Evolutionary conservation across 1,140 invertebrate species (phyloP).

Genomic region (Dufourea novaeangliae): DNA sequence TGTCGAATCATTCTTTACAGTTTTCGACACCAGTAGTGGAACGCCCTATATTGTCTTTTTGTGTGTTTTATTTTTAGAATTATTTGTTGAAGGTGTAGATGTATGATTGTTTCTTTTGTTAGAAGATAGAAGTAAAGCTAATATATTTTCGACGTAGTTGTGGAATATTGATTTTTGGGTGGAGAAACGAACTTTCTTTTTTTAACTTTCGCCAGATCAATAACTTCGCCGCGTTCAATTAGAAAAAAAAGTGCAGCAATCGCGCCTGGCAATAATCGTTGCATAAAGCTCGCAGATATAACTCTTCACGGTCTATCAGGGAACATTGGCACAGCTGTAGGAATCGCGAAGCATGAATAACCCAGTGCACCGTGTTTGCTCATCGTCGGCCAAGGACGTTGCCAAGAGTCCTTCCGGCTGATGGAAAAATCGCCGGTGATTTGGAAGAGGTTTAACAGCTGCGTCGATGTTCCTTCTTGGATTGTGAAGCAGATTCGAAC

Average conservation of each 20-base stretch:
- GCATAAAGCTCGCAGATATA: slow-evolving; percentile 15
- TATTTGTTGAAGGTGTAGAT: no score
- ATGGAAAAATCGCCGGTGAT: slow-evolving; percentile 41
- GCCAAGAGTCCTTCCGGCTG: slow-evolving; percentile 41
- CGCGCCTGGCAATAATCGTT: slow-evolving; percentile 32
- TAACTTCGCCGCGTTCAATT: not conserved
- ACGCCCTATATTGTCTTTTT: no score
- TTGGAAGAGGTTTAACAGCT: slow-evolving; percentile 35
- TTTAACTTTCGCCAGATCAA: no score
- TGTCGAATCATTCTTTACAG: no score
- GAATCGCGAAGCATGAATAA: slow-evolving; percentile 37
- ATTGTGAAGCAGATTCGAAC: slow-evolving; percentile 13
- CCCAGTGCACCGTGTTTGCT: slow-evolving; percentile 32
- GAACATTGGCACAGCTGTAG: slow-evolving; percentile 40
- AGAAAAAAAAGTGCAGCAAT: slow-evolving; percentile 8
- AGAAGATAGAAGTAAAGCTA: no score
- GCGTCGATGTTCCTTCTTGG: slow-evolving; percentile 6
- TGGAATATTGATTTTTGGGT: no score
- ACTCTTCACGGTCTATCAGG: slow-evolving; percentile 25
- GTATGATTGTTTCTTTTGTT: no score
- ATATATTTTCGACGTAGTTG: no score
- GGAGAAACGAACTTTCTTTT: not conserved
- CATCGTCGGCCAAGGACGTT: slow-evolving; percentile 42
- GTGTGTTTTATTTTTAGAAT: no score
- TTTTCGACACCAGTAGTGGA: no score